Percentiles rank a stretch among this genome's conserved stretches.
These are phyloP conservation scores for Diacarnus erythraeanus DNA, from an alignment of 37 sponge, comb jelly and placozoan genomes.

Conservation along the genomic window DNA sequence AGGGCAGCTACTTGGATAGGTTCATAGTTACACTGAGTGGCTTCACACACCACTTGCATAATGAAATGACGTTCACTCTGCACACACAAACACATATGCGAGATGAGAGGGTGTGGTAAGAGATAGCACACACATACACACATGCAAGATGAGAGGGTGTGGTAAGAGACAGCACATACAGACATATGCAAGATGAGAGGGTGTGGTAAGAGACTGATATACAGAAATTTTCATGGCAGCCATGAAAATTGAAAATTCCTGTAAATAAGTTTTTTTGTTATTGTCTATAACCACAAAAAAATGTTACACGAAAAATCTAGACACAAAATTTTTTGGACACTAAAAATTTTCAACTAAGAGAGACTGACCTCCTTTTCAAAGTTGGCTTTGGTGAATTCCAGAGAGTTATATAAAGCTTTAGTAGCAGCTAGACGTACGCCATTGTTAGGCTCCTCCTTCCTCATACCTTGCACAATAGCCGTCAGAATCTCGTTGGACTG, in stretches of 20 bases:
- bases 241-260: not conserved
- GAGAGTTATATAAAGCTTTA: slow-evolving; percentile 88
- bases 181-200: too few species aligned
- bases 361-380: slow-evolving; percentile 90
- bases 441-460: slow-evolving; percentile 95
- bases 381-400: slow-evolving; percentile 96
- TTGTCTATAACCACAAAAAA: too few species aligned
- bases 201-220: too few species aligned
- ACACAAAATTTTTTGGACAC: too few species aligned
- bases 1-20: slow-evolving; percentile 85
- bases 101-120: not conserved
- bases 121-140: not conserved
- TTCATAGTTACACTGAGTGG: slow-evolving; percentile 67
- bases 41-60: slow-evolving; percentile 97
- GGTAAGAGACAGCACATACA: too few species aligned
- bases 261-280: too few species aligned
- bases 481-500: slow-evolving; percentile 93
- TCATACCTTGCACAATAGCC: slow-evolving; percentile 96
- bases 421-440: slow-evolving; percentile 86
- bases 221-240: too few species aligned
- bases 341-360: not conserved
- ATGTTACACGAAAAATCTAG: too few species aligned
- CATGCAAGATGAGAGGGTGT: too few species aligned
- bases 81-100: not conserved
- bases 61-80: slow-evolving; percentile 95